phyloP scores from a whole-genome alignment of 2,888 invertebrate genomes.

The Himalopsyche anomala region DNA sequence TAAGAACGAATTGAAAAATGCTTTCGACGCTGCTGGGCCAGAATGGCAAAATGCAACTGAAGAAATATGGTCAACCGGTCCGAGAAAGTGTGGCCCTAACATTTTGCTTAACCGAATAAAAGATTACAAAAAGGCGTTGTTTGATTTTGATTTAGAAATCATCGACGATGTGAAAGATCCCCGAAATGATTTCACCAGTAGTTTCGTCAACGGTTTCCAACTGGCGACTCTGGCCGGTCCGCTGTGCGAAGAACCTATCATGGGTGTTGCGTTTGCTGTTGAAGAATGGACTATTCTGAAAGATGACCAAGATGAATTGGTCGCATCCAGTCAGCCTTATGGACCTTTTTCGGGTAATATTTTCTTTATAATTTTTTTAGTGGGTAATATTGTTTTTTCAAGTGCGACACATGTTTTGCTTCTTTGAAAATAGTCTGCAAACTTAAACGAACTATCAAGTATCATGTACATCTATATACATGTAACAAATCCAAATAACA shows the following conservation, averaged over 20 bases:
- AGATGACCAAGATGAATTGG: slow-evolving; percentile 71
- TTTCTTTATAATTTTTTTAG: slow-evolving; percentile 63
- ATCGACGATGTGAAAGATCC: slow-evolving; percentile 73
- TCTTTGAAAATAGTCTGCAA: too few relatives aligned
- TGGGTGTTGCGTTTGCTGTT: slow-evolving; percentile 94
- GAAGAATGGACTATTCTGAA: slow-evolving; percentile 86
- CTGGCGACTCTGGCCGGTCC: slow-evolving; percentile 93
- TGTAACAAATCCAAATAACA: too few relatives aligned
- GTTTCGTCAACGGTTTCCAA: slow-evolving; percentile 91
- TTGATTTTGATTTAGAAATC: slow-evolving; percentile 72
- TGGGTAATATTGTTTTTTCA: too few relatives aligned
- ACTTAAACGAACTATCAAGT: too few relatives aligned
- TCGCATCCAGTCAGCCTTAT: slow-evolving; percentile 70
- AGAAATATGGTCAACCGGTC: slow-evolving; percentile 95
- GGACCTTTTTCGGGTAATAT: slow-evolving; percentile 77
- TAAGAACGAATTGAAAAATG: slow-evolving; percentile 78
- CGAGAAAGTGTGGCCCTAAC: slow-evolving; percentile 92
- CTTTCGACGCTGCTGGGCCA: slow-evolving; percentile 78
- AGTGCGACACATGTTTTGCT: too few relatives aligned
- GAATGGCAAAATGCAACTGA: slow-evolving; percentile 77
- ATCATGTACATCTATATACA: too few relatives aligned
- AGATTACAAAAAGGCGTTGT: slow-evolving; percentile 78
- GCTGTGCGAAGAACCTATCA: slow-evolving; percentile 97
- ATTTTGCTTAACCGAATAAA: slow-evolving; percentile 88
- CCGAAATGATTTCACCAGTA: slow-evolving; percentile 83